Conservation (phyloP, 2,888 invertebrate genomes). For the Drosophila nr. fundita region DNA sequence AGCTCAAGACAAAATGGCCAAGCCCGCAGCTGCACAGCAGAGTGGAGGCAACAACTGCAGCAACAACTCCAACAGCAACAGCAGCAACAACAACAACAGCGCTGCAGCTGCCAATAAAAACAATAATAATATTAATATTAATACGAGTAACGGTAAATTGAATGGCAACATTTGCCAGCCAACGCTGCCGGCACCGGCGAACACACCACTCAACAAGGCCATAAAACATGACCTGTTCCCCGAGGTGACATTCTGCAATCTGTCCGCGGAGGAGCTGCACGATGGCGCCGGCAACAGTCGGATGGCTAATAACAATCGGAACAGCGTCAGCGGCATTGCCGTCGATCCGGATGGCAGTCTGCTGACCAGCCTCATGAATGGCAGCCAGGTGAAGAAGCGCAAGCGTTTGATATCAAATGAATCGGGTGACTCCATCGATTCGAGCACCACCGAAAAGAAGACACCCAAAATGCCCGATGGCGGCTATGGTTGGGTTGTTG, state of each 20-base stretch:
- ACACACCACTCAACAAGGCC: conserved; percentile 76
- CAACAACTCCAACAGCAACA: conserved; percentile 29
- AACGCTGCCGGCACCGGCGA: conserved; percentile 59
- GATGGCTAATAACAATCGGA: conserved; percentile 52
- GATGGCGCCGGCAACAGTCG: conserved; percentile 60
- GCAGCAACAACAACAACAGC: conserved; percentile 20
- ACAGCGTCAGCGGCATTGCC: conserved; percentile 75
- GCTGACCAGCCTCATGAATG: conserved; percentile 52
- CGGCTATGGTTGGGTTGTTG: conserved; percentile 87
- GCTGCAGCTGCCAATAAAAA: conserved; percentile 34
- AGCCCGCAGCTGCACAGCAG: conserved; percentile 38
- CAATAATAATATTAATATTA: conserved; percentile 24
- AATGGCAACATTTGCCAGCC: conserved; percentile 70
- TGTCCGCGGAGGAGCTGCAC: conserved; percentile 76
- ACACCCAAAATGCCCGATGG: conserved; percentile 85
- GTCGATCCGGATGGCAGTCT: conserved; percentile 61
- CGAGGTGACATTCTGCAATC: conserved; percentile 84
- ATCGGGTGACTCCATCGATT: conserved; percentile 84
- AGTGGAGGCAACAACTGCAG: conserved; percentile 2
- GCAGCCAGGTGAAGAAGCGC: conserved; percentile 70
- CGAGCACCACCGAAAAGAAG: conserved; percentile 83
- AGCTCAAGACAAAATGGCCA: conserved; percentile 59
- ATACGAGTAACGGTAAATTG: conserved; percentile 37
- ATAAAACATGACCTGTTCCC: conserved; percentile 83
- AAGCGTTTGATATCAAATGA: conserved; percentile 83